Evolutionary conservation across 2,113 vertebrate genomes (phyloP).

Genomic region (Zapornia atra): DNA sequence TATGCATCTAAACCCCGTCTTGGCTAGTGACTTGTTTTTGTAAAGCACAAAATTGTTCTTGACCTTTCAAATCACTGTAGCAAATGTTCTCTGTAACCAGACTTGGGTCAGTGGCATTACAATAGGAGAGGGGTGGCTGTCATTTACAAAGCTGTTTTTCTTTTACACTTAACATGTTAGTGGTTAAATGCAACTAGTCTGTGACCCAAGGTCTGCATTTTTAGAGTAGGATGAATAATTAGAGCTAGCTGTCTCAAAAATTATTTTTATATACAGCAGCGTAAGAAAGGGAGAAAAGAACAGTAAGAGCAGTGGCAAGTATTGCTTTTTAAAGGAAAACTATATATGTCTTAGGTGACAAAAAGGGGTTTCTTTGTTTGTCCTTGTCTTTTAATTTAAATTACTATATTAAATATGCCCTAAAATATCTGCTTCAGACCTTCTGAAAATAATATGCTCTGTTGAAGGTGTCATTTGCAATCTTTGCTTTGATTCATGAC

Average conservation of each 20-base stretch:
- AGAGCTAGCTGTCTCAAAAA: not conserved
- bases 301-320: not conserved
- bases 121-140: not conserved
- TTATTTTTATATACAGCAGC: not conserved
- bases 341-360: not conserved
- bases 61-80: constrained; percentile 20
- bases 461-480: not conserved
- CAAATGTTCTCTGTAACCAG: not conserved
- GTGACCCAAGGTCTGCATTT: not conserved
- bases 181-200: not conserved
- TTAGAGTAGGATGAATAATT: not conserved
- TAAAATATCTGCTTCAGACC: not conserved
- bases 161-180: not conserved
- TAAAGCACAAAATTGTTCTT: not conserved
- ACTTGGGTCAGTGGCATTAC: not conserved
- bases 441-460: not conserved
- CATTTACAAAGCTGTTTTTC: not conserved
- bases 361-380: not conserved
- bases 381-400: not conserved
- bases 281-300: not conserved
- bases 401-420: not conserved
- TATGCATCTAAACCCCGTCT: not conserved
- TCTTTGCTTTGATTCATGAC: not conserved
- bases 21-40: not conserved
- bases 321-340: not conserved